Evolutionary conservation across 2,888 invertebrate genomes (phyloP), one percentile per base, ranked within the genome.

Genomic region (Ornithoptera priamus): DNA sequence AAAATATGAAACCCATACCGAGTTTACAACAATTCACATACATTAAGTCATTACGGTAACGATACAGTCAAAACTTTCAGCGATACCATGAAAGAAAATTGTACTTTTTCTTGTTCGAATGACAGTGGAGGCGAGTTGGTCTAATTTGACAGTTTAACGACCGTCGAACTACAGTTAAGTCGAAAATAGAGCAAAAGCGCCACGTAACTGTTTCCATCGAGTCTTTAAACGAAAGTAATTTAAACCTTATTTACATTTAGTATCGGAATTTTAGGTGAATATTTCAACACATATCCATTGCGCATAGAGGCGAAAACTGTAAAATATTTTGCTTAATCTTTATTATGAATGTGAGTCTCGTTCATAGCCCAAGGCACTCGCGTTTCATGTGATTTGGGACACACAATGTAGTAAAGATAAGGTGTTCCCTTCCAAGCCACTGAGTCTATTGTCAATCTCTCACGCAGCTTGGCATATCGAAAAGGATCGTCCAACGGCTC

Each of bases 321-420:
- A 73, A 73, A 77, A 77, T 77, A 75, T 77, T 75, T 72, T 72
- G 73, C 74, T 83, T 85, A 84, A 86, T 87, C 84, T 85, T 85
- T 83, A 87, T 89, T 85, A 87, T 88, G 82, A 88, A 87, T 87
- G 85, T 87, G 85, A 84, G 86, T 86, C 83, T 84, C 81, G 85
- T 85, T 86, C 85, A 84, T 85, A 78, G 82, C 87, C 84, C 77
- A 79, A 81, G 85, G 88, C 85, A 81, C 85, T 87, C 83, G 82
- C 87, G 84, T 87, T 86, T 86, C 87, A 84, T 85, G 86, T 90
- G 90, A 90, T 90, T 85, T 82, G 85, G 89, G 88, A 84, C 86
- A 90, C 89, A 90, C 89, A 90, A 88, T 89, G 89, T 87, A 87
- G 82, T 85, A 87, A 86, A 90, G 90, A 91, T 91, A 91, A 91